These are phyloP conservation scores for Protosalanx chinensis DNA, from an alignment of 2,797 vertebrate species.

Conservation along the genomic window DNA sequence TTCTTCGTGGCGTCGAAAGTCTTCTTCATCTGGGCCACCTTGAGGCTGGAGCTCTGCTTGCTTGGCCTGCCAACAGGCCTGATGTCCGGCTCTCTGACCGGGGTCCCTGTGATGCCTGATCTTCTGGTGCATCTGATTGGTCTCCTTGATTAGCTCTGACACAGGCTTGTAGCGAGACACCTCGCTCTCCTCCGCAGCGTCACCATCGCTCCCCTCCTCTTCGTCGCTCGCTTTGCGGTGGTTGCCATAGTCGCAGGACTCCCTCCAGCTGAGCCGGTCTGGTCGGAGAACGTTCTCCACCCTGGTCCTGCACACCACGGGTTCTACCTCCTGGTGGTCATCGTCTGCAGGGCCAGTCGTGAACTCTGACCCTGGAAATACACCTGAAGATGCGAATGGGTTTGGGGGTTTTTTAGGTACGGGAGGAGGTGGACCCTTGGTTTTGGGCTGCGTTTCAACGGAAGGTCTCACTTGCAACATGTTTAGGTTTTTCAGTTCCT, in stretches of 20 bases:
- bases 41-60: constrained; percentile 54
- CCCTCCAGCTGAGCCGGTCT: constrained; percentile 24
- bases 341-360: constrained; percentile 15
- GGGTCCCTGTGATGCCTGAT: constrained; percentile 39
- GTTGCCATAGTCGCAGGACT: not conserved
- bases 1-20: constrained; percentile 72
- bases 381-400: constrained; percentile 42
- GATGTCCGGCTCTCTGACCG: constrained; percentile 38
- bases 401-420: constrained; percentile 46
- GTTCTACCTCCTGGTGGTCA: constrained; percentile 35
- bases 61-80: constrained; percentile 40
- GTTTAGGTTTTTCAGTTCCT: constrained; percentile 56
- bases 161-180: constrained; percentile 64
- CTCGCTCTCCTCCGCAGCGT: constrained; percentile 30
- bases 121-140: constrained; percentile 58
- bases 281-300: constrained; percentile 20
- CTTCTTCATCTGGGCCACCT: constrained; percentile 69
- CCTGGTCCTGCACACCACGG: constrained; percentile 20
- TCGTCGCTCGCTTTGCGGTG: constrained; percentile 13
- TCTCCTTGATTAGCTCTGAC: constrained; percentile 64
- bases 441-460: constrained; percentile 53
- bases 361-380: constrained; percentile 30
- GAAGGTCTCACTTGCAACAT: constrained; percentile 60
- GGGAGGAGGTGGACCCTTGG: constrained; percentile 59
- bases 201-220: constrained; percentile 13